Base-by-base conservation (phyloP, 1,140 invertebrate species). In the Leptestheria dahalacensis region DNA sequence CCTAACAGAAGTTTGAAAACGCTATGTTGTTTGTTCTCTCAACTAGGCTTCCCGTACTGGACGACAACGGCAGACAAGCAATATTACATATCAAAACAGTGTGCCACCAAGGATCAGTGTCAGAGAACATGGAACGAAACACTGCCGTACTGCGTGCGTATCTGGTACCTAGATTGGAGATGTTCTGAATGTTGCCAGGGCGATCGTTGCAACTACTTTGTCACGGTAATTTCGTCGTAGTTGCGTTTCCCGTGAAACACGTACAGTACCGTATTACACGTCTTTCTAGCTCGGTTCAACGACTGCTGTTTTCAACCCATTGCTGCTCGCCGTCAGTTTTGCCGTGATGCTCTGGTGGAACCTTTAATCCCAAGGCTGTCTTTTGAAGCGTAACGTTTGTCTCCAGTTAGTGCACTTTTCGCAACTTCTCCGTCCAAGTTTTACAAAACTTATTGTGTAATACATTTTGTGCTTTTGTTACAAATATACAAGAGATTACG, bases 121-220 rank as follows among this genome's bases (percentile, higher is more conserved):
- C 80, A 85, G 57, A 72, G 74, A 60, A 79, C 78, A 59, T 76
- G 84, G 64, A 76, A 75, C 55, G 73, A 74, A 21, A 82, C 82
- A 63, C 88, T 88, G 79, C 73, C 76, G 12, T 77, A 80, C 62
- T 98, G 94, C 70, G 91, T 91, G 20, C 82, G 94, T 68, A 91
- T 98, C 68, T 97, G 91, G 91, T 99, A 96, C 68, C 83, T 92
- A 68, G 94, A 98, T 74, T 98, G 94, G 95, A 82, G 85, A 62
- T 98, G 94, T 76, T 86, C 87, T 0, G 93, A 97, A 72, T 99
- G 94, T 73, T 99, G 94, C 72, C 83, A 86, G 68, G 95, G 94
- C 48, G 94, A 98, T 73, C 77, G 90, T 60, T 99, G 94, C 72
- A 98, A 97, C 72, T 97, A 92, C 72, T 98, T 86, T 71, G 83